These are phyloP conservation scores for Leucoraja ocellata DNA, from an alignment of 2,797 vertebrate species.

Conservation along the genomic window DNA sequence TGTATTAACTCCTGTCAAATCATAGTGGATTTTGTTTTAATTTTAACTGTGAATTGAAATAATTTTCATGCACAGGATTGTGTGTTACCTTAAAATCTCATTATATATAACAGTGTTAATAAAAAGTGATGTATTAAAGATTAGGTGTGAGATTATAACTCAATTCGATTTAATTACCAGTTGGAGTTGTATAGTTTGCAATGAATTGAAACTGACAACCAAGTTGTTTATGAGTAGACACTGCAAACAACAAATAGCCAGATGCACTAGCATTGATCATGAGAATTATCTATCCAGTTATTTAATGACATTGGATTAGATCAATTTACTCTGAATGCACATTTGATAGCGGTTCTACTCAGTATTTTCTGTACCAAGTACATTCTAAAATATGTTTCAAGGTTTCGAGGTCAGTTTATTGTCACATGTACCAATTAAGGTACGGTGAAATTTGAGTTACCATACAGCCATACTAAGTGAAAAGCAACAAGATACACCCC, in stretches of 20 bases:
- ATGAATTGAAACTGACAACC: not conserved
- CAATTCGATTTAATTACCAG: slow-evolving; percentile 20
- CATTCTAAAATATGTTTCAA: too few species aligned
- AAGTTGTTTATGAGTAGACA: not conserved
- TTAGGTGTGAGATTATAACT: slow-evolving; percentile 14
- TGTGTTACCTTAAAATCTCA: not conserved
- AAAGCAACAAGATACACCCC: too few species aligned
- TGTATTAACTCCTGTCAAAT: not conserved
- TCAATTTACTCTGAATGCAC: not conserved
- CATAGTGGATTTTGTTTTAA: not conserved
- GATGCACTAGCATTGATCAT: not conserved
- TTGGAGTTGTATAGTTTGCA: not conserved
- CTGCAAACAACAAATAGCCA: not conserved
- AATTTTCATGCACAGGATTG: not conserved
- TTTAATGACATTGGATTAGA: not conserved
- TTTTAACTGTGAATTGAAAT: slow-evolving; percentile 26
- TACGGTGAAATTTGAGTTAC: too few species aligned
- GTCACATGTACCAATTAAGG: too few species aligned
- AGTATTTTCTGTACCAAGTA: not conserved
- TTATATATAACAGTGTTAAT: slow-evolving; percentile 26
- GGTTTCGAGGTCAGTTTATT: too few species aligned
- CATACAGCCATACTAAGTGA: too few species aligned
- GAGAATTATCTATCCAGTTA: not conserved
- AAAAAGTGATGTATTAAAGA: slow-evolving; percentile 13
- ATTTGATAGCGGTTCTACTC: not conserved